Base-by-base conservation (phyloP, 1,140 invertebrate genomes). In the Drosophila azteca region DNA sequence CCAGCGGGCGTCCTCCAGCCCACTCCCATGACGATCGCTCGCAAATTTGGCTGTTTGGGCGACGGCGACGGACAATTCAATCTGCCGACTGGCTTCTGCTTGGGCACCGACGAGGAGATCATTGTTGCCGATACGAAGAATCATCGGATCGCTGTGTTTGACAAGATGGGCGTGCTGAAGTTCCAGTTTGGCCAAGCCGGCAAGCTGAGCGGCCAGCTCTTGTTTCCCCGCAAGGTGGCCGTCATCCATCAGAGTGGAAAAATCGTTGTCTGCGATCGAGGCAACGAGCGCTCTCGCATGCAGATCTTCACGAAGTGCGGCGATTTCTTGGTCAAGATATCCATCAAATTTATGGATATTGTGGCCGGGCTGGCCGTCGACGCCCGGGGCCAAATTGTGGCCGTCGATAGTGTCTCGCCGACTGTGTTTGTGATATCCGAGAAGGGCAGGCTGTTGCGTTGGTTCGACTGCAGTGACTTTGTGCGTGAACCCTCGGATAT, bases 401-500 rank as follows among this genome's bases (percentile, higher is more conserved):
- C 97, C 49, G 98, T 99, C n/a, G 98, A 99, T 90, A 98, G 97
- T 90, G 98, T 99, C 15, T 98, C 97, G 48, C 98, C 98, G 1
- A 98, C 98, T 35, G 97, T 99, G n/a, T 99, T 98, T 92, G 95
- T 97, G 51, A 97, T 99, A 66, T 95, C 95, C 65, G 97, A 98
- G 92, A 95, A 94, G 82, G 98, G 98, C 11, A 97, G 98, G 75
- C 93, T 99, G 59, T 92, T 98, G 49, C 95, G 17, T 20, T 20
- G 98, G 97, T 99, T 99, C 92, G 97, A 99, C 92, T 99, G 98
- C 92, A 98, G 96, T 91, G 97, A 98, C 92, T 97, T 97, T 91
- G 99, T 99, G 97, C 94, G 97, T 70, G 98, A 99, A 92, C 98
- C 98, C 13, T 98, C 97, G 57, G 98, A 99, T 92, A 98, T 99